phyloP scores from a whole-genome alignment of 2,797 vertebrate species.

The Lemur catta region DNA sequence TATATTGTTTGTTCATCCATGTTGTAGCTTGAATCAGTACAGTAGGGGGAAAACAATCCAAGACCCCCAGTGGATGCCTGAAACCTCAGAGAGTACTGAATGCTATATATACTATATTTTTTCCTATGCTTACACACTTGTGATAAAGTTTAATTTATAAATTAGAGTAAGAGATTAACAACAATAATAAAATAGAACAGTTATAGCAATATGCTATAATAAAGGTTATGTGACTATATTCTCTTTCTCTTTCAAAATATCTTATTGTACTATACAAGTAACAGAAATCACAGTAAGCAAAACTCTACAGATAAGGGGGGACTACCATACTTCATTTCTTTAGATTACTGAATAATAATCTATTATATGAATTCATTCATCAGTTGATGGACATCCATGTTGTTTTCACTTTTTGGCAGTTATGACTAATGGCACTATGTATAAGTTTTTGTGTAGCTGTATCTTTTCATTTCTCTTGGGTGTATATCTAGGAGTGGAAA shows the following conservation, averaged over 20 bases:
- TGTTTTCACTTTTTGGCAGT: neutral
- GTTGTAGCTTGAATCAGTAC: neutral
- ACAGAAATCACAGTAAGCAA: neutral
- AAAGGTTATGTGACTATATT: neutral
- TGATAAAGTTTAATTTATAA: neutral
- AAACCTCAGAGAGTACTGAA: neutral
- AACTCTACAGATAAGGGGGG: neutral
- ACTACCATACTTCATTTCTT: neutral
- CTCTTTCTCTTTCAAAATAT: neutral
- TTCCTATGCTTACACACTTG: neutral
- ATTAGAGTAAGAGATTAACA: neutral
- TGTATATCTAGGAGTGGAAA: neutral
- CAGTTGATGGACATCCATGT: neutral
- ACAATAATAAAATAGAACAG: neutral
- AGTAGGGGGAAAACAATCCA: neutral
- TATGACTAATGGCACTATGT: neutral
- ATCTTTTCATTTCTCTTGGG: neutral
- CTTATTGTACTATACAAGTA: neutral
- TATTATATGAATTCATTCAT: neutral
- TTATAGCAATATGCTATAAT: neutral
- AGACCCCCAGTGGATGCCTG: neutral
- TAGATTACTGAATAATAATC: neutral
- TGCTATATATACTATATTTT: neutral
- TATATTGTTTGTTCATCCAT: neutral
- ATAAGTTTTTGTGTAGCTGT: neutral